Evolutionary conservation across 2,888 invertebrate species (phyloP), one percentile per base, ranked within the genome.

Genomic region (Tyria jacobaeae): DNA sequence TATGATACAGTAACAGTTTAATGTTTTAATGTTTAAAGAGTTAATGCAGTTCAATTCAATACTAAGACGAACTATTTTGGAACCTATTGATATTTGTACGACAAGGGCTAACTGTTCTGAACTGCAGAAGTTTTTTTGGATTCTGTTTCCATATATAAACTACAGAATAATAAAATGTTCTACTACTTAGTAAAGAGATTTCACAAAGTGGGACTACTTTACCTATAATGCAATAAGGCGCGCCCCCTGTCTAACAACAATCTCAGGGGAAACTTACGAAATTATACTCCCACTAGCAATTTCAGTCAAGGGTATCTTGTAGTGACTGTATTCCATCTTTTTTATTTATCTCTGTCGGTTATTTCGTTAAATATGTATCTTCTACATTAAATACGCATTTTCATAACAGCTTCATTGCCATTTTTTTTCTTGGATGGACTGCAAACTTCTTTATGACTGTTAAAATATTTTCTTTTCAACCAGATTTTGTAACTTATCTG

Each of bases 241-340:
- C 72, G 60, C 68, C 73, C 70, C 75, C 24, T 24, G 25, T 25
- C 31, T 31, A 49, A 24, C 39, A 39, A 39, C 24, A n/a, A 53
- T 21, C 66, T 66, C 61, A 64, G 73, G 76, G 84, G 75, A 76
- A 69, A 77, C 71, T 82, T 84, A 84, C 86, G 80, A 84, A 87
- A 87, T 87, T 85, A 85, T 80, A 83, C 27, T 27, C 48, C 3
- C 48, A 27, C 48, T 27, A 49, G 9, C 58, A 68, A 49, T 57
- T 37, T 57, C 57, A 24, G 14, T 49, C 39, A 61, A 55, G 25
- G 49, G 24, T n/a, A 48, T 31, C 52, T 68, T 57, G 55, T 66
- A 62, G 68, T 68, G 49, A 51, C 62, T 67, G 60, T 63, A 34
- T 54, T 57, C 52, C 37, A 60, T 64, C 57, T 62, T 56, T 67